Percentiles rank a stretch among this genome's conserved stretches.
phyloP scores from a whole-genome alignment of 2,113 vertebrate species.

The Laterallus jamaicensis region DNA sequence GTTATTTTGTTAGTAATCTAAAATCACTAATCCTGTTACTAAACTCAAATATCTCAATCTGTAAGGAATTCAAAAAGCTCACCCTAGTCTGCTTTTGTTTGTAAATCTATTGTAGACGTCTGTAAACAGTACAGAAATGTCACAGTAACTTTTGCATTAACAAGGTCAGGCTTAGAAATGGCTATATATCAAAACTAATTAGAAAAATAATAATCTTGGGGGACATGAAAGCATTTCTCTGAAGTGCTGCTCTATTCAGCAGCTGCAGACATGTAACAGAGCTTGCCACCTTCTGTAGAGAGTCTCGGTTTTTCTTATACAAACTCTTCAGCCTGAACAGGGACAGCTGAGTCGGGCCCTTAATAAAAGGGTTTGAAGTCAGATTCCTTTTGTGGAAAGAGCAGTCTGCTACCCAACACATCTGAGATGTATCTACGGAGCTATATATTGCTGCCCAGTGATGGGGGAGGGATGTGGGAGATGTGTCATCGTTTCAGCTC shows the following conservation, averaged over 20 bases:
- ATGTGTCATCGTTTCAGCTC: not conserved
- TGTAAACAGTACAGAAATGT: not conserved
- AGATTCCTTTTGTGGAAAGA: not conserved
- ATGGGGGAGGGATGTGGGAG: not conserved
- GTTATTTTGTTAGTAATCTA: not conserved
- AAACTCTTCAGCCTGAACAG: not conserved
- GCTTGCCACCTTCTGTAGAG: not conserved
- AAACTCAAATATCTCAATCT: not conserved
- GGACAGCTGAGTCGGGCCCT: not conserved
- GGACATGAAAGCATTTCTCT: not conserved
- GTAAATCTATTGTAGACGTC: not conserved
- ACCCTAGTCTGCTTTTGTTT: not conserved
- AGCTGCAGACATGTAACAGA: not conserved
- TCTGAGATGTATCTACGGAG: not conserved
- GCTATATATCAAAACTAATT: slow-evolving; percentile 13
- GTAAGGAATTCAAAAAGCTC: not conserved
- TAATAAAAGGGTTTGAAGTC: not conserved
- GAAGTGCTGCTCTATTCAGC: not conserved
- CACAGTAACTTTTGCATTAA: not conserved
- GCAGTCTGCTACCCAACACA: not conserved
- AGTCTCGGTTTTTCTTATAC: not conserved
- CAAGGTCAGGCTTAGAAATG: not conserved
- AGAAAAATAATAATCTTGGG: not conserved
- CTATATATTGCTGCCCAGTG: not conserved
- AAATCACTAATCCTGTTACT: not conserved